These are phyloP conservation scores for Toxotes chatareus DNA, from an alignment of 2,113 vertebrate species.

Conservation along the genomic window DNA sequence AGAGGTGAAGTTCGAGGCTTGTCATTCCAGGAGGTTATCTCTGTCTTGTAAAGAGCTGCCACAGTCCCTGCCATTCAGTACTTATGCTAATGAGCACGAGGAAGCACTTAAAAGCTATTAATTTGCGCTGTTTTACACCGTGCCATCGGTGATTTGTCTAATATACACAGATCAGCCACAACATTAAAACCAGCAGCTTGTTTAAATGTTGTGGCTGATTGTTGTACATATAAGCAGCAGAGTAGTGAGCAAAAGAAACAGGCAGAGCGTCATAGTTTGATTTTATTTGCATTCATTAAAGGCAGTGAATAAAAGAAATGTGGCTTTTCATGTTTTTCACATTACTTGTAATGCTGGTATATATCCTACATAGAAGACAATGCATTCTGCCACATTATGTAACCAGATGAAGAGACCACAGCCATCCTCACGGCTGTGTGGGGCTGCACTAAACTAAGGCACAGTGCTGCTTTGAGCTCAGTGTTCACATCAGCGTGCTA, in stretches of 20 bases:
- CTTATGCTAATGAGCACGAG: conserved; percentile 64
- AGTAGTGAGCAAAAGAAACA: conserved; percentile 14
- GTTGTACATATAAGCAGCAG: not conserved
- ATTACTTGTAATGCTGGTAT: not conserved
- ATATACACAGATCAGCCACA: not conserved
- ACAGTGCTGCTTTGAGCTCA: conserved; percentile 4
- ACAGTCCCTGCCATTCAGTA: conserved; percentile 37
- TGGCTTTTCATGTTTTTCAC: not conserved
- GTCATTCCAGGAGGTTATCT: conserved; percentile 71
- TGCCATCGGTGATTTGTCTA: conserved; percentile 56
- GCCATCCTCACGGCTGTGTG: conserved; percentile 7
- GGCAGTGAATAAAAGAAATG: not conserved
- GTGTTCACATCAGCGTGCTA: not conserved
- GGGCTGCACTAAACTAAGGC: not conserved
- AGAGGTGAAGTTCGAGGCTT: conserved; percentile 66
- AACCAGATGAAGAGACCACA: conserved; percentile 14
- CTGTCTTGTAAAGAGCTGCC: conserved; percentile 52
- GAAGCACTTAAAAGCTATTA: conserved; percentile 65
- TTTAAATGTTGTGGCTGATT: too few species aligned
- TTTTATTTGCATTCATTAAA: conserved; percentile 29
- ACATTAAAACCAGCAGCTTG: too few species aligned
- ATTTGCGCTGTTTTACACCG: conserved; percentile 62
- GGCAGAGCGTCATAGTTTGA: conserved; percentile 7
- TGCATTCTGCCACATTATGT: conserved; percentile 45
- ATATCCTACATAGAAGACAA: conserved; percentile 16